Evolutionary conservation across 1,140 invertebrate species (phyloP).

Genomic region (Cherax quadricarinatus): DNA sequence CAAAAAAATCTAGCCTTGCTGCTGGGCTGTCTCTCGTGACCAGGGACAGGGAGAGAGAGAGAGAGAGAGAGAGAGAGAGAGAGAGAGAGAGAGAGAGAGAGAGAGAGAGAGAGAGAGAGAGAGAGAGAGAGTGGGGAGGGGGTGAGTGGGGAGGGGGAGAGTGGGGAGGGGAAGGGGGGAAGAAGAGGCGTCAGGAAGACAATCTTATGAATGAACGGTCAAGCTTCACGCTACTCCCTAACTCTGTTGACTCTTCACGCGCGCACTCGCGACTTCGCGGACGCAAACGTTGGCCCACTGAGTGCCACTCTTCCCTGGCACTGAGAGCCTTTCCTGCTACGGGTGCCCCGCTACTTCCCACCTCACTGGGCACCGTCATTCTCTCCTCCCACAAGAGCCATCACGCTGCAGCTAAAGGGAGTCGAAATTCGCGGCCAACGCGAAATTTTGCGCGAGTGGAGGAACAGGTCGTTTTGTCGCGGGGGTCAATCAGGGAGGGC

Average conservation of each 20-base stretch:
- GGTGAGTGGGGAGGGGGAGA: no score
- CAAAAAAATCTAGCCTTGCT: no score
- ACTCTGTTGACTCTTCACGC: constrained; percentile 53
- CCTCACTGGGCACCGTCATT: no score
- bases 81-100: no score
- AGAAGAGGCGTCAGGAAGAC: constrained; percentile 56
- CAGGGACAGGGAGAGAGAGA: no score
- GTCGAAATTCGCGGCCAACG: background rate
- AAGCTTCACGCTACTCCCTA: constrained; percentile 63
- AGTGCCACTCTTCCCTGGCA: no score
- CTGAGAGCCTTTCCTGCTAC: no score
- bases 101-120: background rate
- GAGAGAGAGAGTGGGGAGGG: background rate
- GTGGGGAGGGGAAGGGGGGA: no score
- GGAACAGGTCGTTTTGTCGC: constrained; percentile 28
- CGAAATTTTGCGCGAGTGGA: constrained; percentile 15
- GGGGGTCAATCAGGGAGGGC: constrained; percentile 46
- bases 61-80: no score
- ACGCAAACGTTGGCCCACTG: constrained; percentile 13
- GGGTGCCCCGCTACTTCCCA: background rate
- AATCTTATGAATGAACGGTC: constrained; percentile 68
- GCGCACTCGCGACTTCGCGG: constrained; percentile 7
- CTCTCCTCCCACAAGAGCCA: no score
- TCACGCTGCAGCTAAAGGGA: background rate
- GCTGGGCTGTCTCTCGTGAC: no score